A percentile compares a stretch with the other conserved stretches of the same genome.
Conservation (phyloP, 2,888 invertebrate species). For the Loripinus fragilis region DNA sequence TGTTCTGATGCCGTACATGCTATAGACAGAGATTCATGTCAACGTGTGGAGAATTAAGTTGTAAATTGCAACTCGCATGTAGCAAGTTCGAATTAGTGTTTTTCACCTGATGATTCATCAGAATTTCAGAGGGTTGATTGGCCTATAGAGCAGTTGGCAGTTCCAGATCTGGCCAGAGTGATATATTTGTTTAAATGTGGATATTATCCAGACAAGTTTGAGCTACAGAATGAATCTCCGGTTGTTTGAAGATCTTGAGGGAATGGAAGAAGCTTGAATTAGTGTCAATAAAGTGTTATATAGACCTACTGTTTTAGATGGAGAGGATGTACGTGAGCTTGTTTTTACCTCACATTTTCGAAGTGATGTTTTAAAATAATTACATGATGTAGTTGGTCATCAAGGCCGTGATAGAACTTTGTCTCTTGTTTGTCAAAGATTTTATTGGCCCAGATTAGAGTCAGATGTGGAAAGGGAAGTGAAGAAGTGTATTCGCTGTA, state of each 20-base stretch:
- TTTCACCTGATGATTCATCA: too few species aligned
- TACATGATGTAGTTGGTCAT: constrained; percentile 12
- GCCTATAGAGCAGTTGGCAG: not conserved
- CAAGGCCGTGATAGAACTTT: too few species aligned
- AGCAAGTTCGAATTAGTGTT: too few species aligned
- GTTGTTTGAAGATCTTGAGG: not conserved
- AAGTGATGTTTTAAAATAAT: not conserved
- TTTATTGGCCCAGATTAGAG: constrained; percentile 1
- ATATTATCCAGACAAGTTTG: not conserved
- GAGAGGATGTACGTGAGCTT: not conserved
- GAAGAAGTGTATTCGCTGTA: not conserved
- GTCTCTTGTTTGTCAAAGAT: too few species aligned
- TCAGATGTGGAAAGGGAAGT: not conserved
- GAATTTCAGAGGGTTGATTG: too few species aligned
- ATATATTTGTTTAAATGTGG: not conserved
- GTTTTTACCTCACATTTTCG: not conserved
- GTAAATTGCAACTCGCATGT: too few species aligned
- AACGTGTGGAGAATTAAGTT: too few species aligned
- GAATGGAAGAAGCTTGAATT: too few species aligned
- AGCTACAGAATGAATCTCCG: not conserved
- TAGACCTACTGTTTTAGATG: not conserved
- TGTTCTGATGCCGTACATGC: too few species aligned
- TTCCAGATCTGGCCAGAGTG: not conserved
- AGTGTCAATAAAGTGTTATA: not conserved
- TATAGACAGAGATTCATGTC: too few species aligned